Evolutionary conservation across 92 coral and sea anemone genomes (phyloP).

Genomic region (Scolanthus callimorphus): DNA sequence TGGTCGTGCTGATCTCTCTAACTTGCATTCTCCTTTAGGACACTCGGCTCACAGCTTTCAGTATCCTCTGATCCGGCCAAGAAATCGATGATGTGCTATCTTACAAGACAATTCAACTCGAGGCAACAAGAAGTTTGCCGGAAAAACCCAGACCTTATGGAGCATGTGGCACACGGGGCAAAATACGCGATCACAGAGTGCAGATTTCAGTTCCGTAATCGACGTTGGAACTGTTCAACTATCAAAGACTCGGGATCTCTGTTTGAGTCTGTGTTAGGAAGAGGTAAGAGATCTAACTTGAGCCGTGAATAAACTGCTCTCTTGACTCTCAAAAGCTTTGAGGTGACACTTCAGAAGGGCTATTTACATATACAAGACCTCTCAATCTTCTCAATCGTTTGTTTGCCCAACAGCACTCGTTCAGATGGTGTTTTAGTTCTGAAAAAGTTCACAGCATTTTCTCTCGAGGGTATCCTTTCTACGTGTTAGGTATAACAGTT

Average conservation of each 20-base stretch:
- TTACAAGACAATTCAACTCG: constrained; percentile 72
- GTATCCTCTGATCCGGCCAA: constrained; percentile 77
- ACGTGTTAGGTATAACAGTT: too few species aligned
- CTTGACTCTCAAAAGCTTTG: constrained; percentile 45
- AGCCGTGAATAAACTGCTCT: constrained; percentile 19
- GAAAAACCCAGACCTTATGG: constrained; percentile 88
- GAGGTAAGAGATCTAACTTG: constrained; percentile 63
- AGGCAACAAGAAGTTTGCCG: constrained; percentile 82
- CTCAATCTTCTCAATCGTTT: too few species aligned
- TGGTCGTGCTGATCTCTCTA: too few species aligned
- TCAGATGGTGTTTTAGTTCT: too few species aligned
- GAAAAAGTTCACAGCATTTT: too few species aligned
- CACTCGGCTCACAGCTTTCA: constrained; percentile 73
- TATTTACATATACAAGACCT: constrained; percentile 70
- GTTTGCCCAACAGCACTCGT: too few species aligned
- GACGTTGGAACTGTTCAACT: constrained; percentile 96
- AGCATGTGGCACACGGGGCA: constrained; percentile 85
- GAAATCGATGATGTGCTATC: constrained; percentile 67
- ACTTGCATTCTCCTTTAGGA: constrained; percentile 46
- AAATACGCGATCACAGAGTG: constrained; percentile 81
- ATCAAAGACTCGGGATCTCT: constrained; percentile 84
- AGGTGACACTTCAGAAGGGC: constrained; percentile 66
- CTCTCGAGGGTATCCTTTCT: too few species aligned
- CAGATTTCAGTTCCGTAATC: constrained; percentile 72
- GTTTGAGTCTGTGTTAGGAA: constrained; percentile 75